Base-by-base conservation (phyloP, 2,113 vertebrate species). In the Microtus oregoni region DNA sequence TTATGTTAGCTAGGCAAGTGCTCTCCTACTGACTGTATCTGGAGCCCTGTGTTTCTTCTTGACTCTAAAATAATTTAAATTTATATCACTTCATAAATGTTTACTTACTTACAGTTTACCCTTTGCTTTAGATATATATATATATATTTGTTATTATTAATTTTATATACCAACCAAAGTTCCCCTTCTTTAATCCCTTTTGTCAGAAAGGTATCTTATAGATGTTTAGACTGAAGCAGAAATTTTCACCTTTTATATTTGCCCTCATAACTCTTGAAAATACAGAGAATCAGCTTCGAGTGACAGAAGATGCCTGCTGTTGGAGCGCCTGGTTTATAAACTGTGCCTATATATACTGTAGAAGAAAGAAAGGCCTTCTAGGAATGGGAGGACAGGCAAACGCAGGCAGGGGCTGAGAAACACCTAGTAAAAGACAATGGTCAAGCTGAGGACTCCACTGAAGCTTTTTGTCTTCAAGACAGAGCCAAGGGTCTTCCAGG, bases 161-260 rank as follows among this genome's bases (percentile, higher is more conserved):
- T 58, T 58, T 20, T 20, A 22, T 20, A 58, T 58, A 6, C 55
- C 55, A 58, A 20, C 17, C 55, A 19, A 58, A 58, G 5, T 6
- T 58, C 19, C 55, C 55, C 17, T 58, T 58, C 72, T n/a, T 90
- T 78, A 86, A 67, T 94, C 41, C 58, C 26, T 88, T 77, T 28
- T 86, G n/a, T 82, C 65, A 89, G 22, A 47, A 95, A 92, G 94
- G 73, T 96, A 32, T 26, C 47, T n/a, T 90, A 55, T 92, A 88
- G 67, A 1, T 5, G 83, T 76, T 77, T 78, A 90, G 14, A 75
- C 89, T 92, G 63, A 35, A 67, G 61, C 11, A 7, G n/a, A 72
- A 70, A 83, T 41, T 81, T 78, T n/a, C 38, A 85, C 22, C 19
- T 88, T 81, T 90, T 28, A 28, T 81, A 41, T 88, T 75, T 52